Conservation (phyloP, 2,888 invertebrate species). For the Drepana falcataria region DNA sequence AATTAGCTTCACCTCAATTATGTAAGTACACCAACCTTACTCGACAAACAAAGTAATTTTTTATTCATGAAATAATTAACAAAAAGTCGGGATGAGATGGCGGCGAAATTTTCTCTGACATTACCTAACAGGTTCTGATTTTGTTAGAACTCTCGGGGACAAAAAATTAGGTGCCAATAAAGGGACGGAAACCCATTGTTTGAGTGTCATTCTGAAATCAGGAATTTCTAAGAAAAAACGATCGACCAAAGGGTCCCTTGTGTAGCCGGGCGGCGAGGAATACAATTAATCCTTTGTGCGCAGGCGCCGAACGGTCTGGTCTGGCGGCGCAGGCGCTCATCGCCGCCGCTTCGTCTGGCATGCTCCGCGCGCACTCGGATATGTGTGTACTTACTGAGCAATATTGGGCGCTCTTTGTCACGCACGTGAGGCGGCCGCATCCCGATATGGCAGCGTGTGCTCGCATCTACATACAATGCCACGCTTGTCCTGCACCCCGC, state of each 20-base stretch:
- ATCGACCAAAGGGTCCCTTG: slow-evolving; percentile 59
- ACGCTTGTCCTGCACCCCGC: slow-evolving; percentile 1
- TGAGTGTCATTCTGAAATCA: slow-evolving; percentile 70
- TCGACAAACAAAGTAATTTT: background rate
- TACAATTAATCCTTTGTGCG: slow-evolving; percentile 74
- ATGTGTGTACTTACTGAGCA: slow-evolving; percentile 3
- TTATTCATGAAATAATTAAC: slow-evolving; percentile 13
- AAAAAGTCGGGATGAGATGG: slow-evolving; percentile 21
- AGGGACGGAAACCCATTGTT: slow-evolving; percentile 78
- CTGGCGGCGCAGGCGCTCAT: slow-evolving; percentile 50
- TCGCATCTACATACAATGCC: background rate
- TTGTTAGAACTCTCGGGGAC: slow-evolving; percentile 55
- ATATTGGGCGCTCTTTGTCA: slow-evolving; percentile 24
- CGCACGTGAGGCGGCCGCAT: slow-evolving; percentile 21
- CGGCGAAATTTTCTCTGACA: slow-evolving; percentile 37
- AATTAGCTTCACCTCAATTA: too few species aligned
- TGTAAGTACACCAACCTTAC: too few species aligned
- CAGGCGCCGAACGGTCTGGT: slow-evolving; percentile 77
- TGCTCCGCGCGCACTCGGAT: slow-evolving; percentile 10
- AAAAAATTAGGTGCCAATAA: slow-evolving; percentile 78
- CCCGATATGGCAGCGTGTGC: background rate
- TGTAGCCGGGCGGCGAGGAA: slow-evolving; percentile 56
- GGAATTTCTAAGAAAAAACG: slow-evolving; percentile 63
- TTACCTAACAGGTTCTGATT: slow-evolving; percentile 68
- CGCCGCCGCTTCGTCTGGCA: slow-evolving; percentile 53